Evolutionary conservation across 2,888 invertebrate genomes (phyloP), one percentile per base, ranked within the genome.

Genomic region (Apodemia zela): DNA sequence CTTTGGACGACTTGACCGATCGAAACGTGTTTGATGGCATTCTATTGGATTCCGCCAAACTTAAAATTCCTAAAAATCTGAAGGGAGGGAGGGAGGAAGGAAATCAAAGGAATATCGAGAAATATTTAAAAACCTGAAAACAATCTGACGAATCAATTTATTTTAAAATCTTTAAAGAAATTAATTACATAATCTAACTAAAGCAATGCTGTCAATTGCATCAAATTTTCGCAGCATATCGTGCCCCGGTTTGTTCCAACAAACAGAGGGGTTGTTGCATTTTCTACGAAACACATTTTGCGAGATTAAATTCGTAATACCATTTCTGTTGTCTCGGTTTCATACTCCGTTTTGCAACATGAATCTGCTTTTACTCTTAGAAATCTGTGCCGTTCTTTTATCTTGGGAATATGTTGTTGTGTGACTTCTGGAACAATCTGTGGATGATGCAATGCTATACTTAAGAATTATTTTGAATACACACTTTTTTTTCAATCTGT

Each of bases 281-380:
- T 87, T 84, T 82, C 82, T 81, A 78, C 84, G 81, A 84, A 86
- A 87, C 84, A 86, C 89, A 88, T 87, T 87, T 88, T 85, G 83
- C 83, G 84, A 88, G 87, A 89, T 89, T 89, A 89, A 89, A 89
- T 87, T 88, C 85, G 85, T 85, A 87, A 85, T 85, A 84, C 81
- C 81, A 78, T 80, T 81, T 82, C 82, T 78, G 83, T 81, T 84
- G 81, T 78, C 85, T 81, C 80, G 62, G 77, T 75, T 76, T 79
- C 75, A 81, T 82, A 84, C 82, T 81, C 83, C 21, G 57, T 42
- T 42, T 42, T 42, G 42, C 58, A 17, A 33, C 33, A 25, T 58
- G 62, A 58, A 58, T 59, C 58, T 45, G 81, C 79, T 75, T 84
- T 82, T 84, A 84, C 82, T 77, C 62, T 25, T 61, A 45, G 61